Evolutionary conservation across 2,113 vertebrate genomes (phyloP), one percentile per base, ranked within the genome.

Genomic region (Urocitellus parryii): DNA sequence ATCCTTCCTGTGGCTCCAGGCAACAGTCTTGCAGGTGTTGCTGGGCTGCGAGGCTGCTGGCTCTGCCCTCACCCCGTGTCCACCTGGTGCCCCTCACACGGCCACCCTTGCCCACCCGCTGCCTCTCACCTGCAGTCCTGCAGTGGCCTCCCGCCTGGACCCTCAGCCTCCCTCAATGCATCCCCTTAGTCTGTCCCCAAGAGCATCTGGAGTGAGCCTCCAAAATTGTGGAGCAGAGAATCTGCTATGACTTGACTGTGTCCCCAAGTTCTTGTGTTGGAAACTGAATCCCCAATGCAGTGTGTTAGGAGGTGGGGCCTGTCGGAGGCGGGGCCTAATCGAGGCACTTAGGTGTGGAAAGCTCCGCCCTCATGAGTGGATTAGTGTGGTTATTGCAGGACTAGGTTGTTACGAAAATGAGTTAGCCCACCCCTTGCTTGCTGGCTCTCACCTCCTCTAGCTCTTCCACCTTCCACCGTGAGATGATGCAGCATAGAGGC

Each of bases 71-170:
- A 14, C 1, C 34, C 68, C 2, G 5, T 16, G 27, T 27, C 65
- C 25, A 1, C 53, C 17, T 42, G 1, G 1, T 17, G 3, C 4
- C 4, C 20, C 8, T 17, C 11, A 0, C 0, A 10, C 3, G 1
- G 10, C 82, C 45, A 0, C 48, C 67, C 76, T 8, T 0, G 10
- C 18, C 8, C 56, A n/a, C 88, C 8, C 4, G 0, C 48, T 3
- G 0, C 34, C 58, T 58, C 22, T 8, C 39, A 18, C 24, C 42
- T 5, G 39, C 8, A 0, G 2, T 4, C 45, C 7, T 14, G 42
- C 24, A 1, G 32, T 4, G 1, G 24, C 63, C 48, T 42, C 78
- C 6, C 1, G 24, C 13, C 29, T 25, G 16, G 29, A 13, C 61
- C 42, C 25, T 39, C 2, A 0, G 25, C 25, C n/a, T 22, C 48